Evolutionary conservation across 2,797 vertebrate species (phyloP).

Genomic region (Decapterus maruadsi): DNA sequence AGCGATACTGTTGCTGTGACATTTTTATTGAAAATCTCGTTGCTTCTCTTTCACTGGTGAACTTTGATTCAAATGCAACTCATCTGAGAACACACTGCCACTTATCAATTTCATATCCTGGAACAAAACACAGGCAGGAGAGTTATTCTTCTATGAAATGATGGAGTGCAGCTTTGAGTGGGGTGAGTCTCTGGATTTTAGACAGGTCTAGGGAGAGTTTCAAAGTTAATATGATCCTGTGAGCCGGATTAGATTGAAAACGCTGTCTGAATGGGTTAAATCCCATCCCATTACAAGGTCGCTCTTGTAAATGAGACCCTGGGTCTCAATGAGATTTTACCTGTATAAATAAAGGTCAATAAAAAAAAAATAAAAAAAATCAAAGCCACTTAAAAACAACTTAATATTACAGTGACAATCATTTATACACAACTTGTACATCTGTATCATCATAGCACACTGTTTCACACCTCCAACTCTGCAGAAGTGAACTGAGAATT

Average conservation of each 20-base stretch:
- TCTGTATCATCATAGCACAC: not conserved
- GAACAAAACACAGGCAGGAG: conserved; percentile 21
- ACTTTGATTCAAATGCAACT: conserved; percentile 37
- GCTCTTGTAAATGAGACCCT: no score
- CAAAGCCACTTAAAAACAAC: conserved; percentile 1
- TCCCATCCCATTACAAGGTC: no score
- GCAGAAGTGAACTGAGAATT: not conserved
- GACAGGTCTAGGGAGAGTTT: conserved; percentile 17
- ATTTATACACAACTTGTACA: not conserved
- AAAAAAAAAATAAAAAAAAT: no score
- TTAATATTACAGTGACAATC: conserved; percentile 19
- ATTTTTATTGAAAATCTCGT: conserved; percentile 39
- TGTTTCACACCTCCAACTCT: not conserved
- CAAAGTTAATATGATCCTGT: conserved; percentile 36
- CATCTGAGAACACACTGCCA: conserved; percentile 16
- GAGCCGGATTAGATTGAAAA: conserved; percentile 25
- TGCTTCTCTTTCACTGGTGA: conserved; percentile 24
- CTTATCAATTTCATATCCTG: conserved; percentile 22
- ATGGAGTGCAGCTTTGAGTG: conserved; percentile 16
- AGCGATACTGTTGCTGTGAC: conserved; percentile 23
- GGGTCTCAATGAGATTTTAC: no score
- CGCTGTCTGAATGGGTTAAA: conserved; percentile 32
- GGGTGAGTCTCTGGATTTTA: conserved; percentile 1
- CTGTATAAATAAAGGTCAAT: no score
- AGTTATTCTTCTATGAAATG: conserved; percentile 21